phyloP scores from a whole-genome alignment of 2,113 vertebrate species.

The Willisornis vidua region DNA sequence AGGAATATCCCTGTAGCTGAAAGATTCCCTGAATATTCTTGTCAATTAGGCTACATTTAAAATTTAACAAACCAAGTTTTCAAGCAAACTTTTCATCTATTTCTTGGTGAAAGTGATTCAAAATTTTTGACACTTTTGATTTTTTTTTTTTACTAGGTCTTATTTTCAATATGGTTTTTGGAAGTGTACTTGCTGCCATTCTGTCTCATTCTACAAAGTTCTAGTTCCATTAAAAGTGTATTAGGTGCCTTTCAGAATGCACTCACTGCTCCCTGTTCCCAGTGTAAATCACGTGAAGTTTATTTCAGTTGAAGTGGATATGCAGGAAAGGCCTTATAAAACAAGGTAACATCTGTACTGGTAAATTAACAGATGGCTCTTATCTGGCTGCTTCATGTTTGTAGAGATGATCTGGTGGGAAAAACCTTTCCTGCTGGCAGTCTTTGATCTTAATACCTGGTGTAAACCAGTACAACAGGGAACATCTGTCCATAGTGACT shows the following conservation, averaged over 20 bases:
- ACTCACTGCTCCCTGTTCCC: not conserved
- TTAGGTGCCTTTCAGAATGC: not conserved
- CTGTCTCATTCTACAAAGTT: not conserved
- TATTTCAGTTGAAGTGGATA: not conserved
- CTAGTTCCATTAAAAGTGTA: not conserved
- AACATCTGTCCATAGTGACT: not conserved
- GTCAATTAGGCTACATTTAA: not conserved
- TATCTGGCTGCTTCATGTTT: not conserved
- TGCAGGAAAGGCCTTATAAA: not conserved
- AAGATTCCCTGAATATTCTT: not conserved
- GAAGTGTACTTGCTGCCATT: not conserved
- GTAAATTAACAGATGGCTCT: slow-evolving; percentile 4
- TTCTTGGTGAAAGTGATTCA: not conserved
- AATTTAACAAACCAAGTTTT: not conserved
- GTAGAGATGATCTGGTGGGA: not conserved
- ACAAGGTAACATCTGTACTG: not conserved
- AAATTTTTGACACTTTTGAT: not conserved
- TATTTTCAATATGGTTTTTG: not conserved
- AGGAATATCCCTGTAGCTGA: not conserved
- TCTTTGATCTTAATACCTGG: not conserved
- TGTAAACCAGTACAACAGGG: not conserved
- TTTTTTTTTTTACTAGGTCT: not conserved
- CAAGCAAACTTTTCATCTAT: not conserved
- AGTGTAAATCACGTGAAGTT: not conserved
- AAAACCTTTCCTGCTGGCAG: not conserved